Percentiles rank a stretch among this genome's conserved stretches.
Evolutionary conservation across 2,797 vertebrate species (phyloP).

Genomic region (Allobates femoralis): DNA sequence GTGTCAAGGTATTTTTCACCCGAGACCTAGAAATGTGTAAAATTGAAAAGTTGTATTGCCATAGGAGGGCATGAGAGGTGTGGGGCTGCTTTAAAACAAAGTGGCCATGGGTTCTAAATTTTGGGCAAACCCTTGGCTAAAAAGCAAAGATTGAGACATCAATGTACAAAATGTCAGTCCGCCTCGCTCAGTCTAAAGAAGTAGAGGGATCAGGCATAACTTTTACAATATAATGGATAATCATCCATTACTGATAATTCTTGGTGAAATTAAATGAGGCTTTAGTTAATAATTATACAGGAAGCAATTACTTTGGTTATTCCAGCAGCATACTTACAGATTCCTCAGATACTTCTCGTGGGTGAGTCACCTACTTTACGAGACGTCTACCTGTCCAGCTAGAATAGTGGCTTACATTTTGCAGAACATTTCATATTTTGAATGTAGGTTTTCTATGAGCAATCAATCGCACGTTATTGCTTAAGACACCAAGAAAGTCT

Average conservation of each 20-base stretch:
- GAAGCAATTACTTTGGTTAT: not conserved
- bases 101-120: not conserved
- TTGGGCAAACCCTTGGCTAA: not conserved
- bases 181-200: not conserved
- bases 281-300: constrained; percentile 27
- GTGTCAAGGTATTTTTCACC: too few species aligned
- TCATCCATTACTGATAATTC: not conserved
- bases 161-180: not conserved
- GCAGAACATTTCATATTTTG: not conserved
- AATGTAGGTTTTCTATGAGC: not conserved
- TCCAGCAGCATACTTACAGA: not conserved
- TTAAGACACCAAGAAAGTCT: not conserved
- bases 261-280: not conserved
- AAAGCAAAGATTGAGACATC: not conserved
- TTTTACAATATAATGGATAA: not conserved
- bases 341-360: constrained; percentile 31
- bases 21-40: too few species aligned
- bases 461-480: not conserved
- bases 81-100: not conserved
- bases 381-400: not conserved
- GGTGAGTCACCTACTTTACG: constrained; percentile 40
- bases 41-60: too few species aligned
- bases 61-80: not conserved
- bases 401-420: not conserved
- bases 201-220: not conserved